phyloP scores from a whole-genome alignment of 2,797 vertebrate genomes.

The Dromococcyx pavoninus region DNA sequence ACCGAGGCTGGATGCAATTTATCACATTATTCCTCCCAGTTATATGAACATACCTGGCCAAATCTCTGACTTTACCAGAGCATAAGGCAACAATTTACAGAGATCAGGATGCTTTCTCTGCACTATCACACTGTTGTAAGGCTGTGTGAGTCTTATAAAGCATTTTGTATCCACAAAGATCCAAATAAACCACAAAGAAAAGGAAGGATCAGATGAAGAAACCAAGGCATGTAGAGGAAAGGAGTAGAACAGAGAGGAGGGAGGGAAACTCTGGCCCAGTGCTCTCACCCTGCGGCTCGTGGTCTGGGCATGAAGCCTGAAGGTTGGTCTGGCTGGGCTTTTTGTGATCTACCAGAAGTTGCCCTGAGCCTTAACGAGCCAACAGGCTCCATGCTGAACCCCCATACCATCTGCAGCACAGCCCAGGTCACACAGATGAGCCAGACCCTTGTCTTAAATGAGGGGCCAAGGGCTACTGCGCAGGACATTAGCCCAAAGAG shows the following conservation, averaged over 20 bases:
- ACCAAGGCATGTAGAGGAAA: background rate
- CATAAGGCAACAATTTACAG: background rate
- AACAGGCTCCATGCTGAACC: background rate
- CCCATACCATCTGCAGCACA: background rate
- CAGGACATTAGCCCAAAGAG: background rate
- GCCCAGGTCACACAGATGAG: background rate
- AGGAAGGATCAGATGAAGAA: background rate
- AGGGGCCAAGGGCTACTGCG: background rate
- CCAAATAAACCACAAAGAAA: background rate
- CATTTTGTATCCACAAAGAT: background rate
- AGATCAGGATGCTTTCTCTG: background rate
- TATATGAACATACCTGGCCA: background rate
- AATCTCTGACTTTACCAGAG: background rate
- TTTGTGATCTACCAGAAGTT: rapidly evolving
- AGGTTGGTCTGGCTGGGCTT: background rate
- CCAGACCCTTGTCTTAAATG: background rate
- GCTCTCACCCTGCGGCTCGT: background rate
- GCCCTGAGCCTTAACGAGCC: background rate
- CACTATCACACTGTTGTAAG: background rate
- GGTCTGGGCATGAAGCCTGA: rapidly evolving
- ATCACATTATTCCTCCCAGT: background rate
- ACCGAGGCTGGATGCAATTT: background rate
- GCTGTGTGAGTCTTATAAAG: background rate
- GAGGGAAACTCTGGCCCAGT: background rate
- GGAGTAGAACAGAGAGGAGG: background rate